Base-by-base conservation (phyloP, 2,797 vertebrate species). In the Catostomus latipinnis region DNA sequence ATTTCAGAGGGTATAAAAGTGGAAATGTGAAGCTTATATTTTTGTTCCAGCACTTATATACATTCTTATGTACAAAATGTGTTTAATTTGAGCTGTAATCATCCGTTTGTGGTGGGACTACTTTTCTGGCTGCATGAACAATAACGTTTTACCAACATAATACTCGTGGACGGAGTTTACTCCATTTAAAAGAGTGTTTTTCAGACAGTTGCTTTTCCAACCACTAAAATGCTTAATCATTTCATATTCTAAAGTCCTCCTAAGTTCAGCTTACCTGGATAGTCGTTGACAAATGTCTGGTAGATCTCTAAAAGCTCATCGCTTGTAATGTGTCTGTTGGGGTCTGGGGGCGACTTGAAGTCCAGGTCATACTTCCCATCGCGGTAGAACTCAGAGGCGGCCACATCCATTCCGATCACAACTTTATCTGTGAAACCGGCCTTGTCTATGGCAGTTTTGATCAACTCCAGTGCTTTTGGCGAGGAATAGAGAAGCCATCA, bases 341-440 rank as follows among this genome's bases (percentile, higher is more conserved):
- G 82, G 72, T 97, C 95, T 0, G 96, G 92, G 0, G 96, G 94
- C 1, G 97, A 98, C 88, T 98, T 98, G 90, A 97, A 98, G 90
- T 98, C 96, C 88, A 98, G 92, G 90, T 98, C 97, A 0, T 98
- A 98, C 88, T 96, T 97, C 49, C 96, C 96, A 0, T 97, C 94
- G 0, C 95, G 94, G 86, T 97, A 94, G 87, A 98, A 98, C 89
- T 98, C 97, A 0, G 96, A 98, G 74, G 97, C 96, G 0, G 97
- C 97, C 0, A 97, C 96, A 0, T 98, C 97, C 97, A 98, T 98
- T 60, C 97, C 97, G 0, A 98, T 96, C 80, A 98, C 96, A 3
- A 98, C 96, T 89, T 98, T 98, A 57, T 98, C 97, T 0, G 96
- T 96, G 89, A 97, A 98, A 46, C 97, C 96, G 0, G 96, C 96